phyloP scores from a whole-genome alignment of 2,113 vertebrate species.

The Globicephala melas region DNA sequence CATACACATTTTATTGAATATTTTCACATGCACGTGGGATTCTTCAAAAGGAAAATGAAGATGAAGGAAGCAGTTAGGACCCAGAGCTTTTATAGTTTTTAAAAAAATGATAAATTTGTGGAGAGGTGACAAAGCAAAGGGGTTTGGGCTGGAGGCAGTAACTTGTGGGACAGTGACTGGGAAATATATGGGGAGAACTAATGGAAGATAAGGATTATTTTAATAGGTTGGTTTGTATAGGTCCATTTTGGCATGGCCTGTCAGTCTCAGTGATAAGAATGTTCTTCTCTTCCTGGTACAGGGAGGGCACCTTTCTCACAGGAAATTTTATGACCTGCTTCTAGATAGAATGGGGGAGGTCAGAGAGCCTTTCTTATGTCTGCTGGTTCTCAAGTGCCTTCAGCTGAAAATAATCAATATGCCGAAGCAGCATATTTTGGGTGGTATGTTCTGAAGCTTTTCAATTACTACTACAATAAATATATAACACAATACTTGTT shows the following conservation, averaged over 20 bases:
- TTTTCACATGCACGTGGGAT: neutral
- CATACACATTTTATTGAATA: neutral
- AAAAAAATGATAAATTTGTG: neutral
- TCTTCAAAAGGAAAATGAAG: neutral
- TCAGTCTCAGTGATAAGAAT: neutral
- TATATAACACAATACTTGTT: neutral
- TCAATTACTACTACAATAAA: neutral
- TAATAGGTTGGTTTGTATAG: neutral
- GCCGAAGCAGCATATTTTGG: neutral
- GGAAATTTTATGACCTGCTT: neutral
- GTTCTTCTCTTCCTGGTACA: neutral
- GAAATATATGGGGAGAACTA: neutral
- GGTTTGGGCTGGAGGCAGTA: neutral
- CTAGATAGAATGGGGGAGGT: neutral
- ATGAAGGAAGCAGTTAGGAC: neutral
- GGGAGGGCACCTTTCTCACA: neutral
- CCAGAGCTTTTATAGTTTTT: neutral
- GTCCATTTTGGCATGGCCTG: neutral
- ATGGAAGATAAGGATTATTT: neutral
- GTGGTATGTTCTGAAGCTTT: neutral
- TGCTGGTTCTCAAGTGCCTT: neutral
- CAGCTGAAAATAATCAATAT: neutral
- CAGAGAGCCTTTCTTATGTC: neutral
- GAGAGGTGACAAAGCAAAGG: neutral
- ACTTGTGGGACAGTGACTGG: neutral